Conservation (phyloP, 2,888 invertebrate species). For the Caenorhabditis panamensis region DNA sequence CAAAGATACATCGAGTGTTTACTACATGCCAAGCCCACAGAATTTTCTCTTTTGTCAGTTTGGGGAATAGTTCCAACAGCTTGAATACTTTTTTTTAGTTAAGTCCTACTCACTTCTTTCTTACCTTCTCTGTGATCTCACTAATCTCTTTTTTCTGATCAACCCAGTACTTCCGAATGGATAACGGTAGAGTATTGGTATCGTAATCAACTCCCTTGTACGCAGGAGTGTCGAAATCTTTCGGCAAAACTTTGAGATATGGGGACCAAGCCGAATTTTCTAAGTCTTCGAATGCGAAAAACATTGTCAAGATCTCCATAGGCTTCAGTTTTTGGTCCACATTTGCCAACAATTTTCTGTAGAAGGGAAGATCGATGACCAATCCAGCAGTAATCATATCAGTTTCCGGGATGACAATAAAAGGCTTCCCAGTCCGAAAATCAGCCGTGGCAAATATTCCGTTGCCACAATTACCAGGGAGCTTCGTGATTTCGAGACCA, state of each 20-base stretch:
- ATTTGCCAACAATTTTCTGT: slow-evolving; percentile 64
- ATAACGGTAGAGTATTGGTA: slow-evolving; percentile 58
- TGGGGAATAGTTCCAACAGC: slow-evolving; percentile 46
- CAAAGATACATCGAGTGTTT: slow-evolving; percentile 75
- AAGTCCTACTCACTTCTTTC: not conserved
- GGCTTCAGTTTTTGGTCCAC: slow-evolving; percentile 63
- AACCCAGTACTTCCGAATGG: slow-evolving; percentile 63
- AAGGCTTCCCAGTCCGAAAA: slow-evolving; percentile 57
- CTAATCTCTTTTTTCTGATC: slow-evolving; percentile 70
- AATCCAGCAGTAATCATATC: slow-evolving; percentile 67
- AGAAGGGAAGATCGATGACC: slow-evolving; percentile 69
- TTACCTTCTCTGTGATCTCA: slow-evolving; percentile 49
- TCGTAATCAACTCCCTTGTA: slow-evolving; percentile 51
- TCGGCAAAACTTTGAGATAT: slow-evolving; percentile 75
- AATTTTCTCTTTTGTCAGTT: slow-evolving; percentile 52
- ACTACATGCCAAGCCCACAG: slow-evolving; percentile 81
- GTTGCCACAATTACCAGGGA: slow-evolving; percentile 66
- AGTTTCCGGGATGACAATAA: slow-evolving; percentile 62
- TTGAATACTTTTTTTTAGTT: slow-evolving; percentile 26
- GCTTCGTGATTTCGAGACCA: slow-evolving; percentile 62
- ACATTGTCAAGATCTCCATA: slow-evolving; percentile 74
- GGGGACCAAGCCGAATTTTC: slow-evolving; percentile 70
- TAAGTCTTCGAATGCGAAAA: slow-evolving; percentile 71
- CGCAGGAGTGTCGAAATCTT: slow-evolving; percentile 61
- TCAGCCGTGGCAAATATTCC: slow-evolving; percentile 65